phyloP scores from a whole-genome alignment of 2,888 invertebrate genomes.

The Dione juno region DNA sequence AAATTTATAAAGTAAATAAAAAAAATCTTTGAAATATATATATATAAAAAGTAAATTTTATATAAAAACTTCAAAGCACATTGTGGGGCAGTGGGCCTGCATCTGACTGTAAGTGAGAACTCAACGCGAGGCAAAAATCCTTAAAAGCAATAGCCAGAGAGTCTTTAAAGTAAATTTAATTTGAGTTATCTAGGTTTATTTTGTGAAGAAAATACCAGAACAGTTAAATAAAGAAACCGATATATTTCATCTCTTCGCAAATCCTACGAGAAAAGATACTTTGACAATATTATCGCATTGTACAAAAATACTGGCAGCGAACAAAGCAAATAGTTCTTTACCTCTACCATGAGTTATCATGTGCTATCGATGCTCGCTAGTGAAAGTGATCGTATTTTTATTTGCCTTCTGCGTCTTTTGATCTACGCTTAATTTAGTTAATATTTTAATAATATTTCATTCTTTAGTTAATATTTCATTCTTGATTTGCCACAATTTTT shows the following conservation, averaged over 20 bases:
- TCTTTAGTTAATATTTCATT: too few species aligned
- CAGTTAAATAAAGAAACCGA: slow-evolving; percentile 58
- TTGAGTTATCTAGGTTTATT: neutral
- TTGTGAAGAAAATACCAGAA: slow-evolving; percentile 40
- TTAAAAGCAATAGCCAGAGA: neutral
- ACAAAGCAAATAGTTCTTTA: slow-evolving; percentile 52
- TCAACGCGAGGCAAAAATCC: neutral
- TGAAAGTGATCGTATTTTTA: neutral
- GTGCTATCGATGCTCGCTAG: neutral
- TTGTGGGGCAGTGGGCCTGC: too few species aligned
- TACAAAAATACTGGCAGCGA: slow-evolving; percentile 62
- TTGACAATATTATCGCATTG: slow-evolving; percentile 64
- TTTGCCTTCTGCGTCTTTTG: too few species aligned
- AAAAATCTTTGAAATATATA: too few species aligned
- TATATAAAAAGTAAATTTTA: too few species aligned
- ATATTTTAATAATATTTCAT: too few species aligned
- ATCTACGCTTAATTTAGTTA: too few species aligned
- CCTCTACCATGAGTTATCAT: slow-evolving; percentile 2
- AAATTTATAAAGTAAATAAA: too few species aligned
- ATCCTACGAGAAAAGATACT: slow-evolving; percentile 57
- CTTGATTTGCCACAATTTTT: too few species aligned
- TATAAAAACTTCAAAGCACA: too few species aligned
- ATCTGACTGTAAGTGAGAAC: too few species aligned
- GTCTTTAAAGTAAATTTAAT: slow-evolving; percentile 14
- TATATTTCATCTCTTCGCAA: slow-evolving; percentile 63